A percentile compares a stretch with the other conserved stretches of the same genome.
phyloP scores from a whole-genome alignment of 2,113 vertebrate species.

The Callospermophilus lateralis region DNA sequence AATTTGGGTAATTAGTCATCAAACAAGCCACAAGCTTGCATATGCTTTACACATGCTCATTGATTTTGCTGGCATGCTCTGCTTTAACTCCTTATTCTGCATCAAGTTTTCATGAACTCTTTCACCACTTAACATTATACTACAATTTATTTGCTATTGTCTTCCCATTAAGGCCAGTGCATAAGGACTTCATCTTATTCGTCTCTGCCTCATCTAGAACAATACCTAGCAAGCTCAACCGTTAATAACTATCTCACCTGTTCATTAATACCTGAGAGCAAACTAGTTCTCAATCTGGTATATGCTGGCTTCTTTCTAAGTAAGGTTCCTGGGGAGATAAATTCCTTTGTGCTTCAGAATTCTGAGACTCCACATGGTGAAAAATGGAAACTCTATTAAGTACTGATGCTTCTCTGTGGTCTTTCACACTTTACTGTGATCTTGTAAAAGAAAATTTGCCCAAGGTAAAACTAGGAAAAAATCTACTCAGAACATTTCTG shows the following conservation, averaged over 20 bases:
- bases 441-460: conserved; percentile 10
- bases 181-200: neutral
- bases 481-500: neutral
- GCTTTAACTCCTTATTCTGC: neutral
- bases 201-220: neutral
- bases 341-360: neutral
- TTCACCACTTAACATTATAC: neutral
- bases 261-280: neutral
- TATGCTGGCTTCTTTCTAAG: neutral
- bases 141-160: neutral
- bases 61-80: neutral
- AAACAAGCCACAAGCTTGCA: neutral
- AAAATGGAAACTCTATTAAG: neutral
- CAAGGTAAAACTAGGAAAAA: neutral
- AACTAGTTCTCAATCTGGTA: neutral
- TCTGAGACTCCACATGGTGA: neutral
- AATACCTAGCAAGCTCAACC: neutral
- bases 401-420: neutral
- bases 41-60: neutral
- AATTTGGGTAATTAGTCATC: neutral
- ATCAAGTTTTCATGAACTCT: neutral
- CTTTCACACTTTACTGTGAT: neutral
- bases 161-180: neutral
- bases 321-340: neutral
- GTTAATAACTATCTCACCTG: neutral